phyloP scores from a whole-genome alignment of 2,797 vertebrate species.

The Chromis chromis region DNA sequence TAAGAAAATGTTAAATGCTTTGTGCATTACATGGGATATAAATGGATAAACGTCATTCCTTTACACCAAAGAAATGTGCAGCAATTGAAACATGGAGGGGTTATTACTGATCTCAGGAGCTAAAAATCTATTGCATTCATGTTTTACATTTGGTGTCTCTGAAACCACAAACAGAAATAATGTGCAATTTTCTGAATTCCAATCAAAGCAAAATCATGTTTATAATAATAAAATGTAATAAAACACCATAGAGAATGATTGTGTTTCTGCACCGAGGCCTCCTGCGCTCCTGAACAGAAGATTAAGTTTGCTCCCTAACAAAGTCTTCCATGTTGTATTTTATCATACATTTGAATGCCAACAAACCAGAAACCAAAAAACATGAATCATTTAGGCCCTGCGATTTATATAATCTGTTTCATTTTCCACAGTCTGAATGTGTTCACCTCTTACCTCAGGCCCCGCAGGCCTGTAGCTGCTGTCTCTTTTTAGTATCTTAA shows the following conservation, averaged over 20 bases:
- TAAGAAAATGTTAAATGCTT: not conserved
- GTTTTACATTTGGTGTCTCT: not conserved
- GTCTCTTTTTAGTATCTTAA: conserved; percentile 68
- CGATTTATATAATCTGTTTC: conserved; percentile 64
- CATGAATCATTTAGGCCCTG: conserved; percentile 54
- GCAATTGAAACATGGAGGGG: not conserved
- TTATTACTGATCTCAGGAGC: too few relatives aligned
- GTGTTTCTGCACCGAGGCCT: not conserved
- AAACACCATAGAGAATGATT: not conserved
- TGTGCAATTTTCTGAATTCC: not conserved
- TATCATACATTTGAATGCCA: conserved; percentile 45
- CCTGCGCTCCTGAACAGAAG: conserved; percentile 12
- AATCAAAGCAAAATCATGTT: conserved; percentile 4
- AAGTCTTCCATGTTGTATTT: conserved; percentile 36
- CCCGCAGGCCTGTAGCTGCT: conserved; percentile 66
- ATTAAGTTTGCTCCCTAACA: conserved; percentile 20
- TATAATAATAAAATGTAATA: not conserved
- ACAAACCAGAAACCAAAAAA: conserved; percentile 34
- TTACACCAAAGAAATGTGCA: not conserved
- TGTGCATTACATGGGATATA: not conserved
- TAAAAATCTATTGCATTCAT: conserved; percentile 2
- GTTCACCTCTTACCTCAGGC: conserved; percentile 59
- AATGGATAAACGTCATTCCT: not conserved
- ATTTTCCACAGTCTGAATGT: conserved; percentile 64
- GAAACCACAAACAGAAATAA: not conserved